phyloP scores from a whole-genome alignment of 2,113 vertebrate species.

The Phyllostomus discolor region DNA sequence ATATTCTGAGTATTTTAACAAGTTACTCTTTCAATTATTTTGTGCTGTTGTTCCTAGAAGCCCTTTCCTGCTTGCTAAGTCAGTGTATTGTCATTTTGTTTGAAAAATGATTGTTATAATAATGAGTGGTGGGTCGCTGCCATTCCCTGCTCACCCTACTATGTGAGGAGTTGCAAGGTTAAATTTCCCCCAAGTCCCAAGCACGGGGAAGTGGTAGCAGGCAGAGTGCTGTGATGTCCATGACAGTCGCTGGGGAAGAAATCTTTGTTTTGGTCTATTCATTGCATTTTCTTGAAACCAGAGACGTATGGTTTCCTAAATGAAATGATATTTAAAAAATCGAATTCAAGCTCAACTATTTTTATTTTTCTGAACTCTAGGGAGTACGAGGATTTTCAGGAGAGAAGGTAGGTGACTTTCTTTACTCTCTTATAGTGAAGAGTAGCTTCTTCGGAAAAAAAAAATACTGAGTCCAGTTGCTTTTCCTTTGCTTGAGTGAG shows the following conservation, averaged over 20 bases:
- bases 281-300: background rate
- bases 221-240: background rate
- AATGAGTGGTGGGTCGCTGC: background rate
- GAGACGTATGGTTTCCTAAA: background rate
- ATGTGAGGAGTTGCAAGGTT: background rate
- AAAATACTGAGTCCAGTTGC: background rate
- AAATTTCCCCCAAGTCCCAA: background rate
- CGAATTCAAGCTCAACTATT: background rate
- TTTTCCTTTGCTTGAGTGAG: background rate
- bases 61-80: background rate
- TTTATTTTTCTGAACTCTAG: slow-evolving; percentile 43
- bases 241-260: background rate
- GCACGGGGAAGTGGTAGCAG: background rate
- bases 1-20: background rate
- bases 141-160: background rate
- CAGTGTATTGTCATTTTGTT: background rate
- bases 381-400: slow-evolving; percentile 54
- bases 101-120: background rate
- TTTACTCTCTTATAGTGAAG: background rate
- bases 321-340: background rate
- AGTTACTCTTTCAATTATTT: background rate
- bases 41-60: background rate
- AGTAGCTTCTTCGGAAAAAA: background rate
- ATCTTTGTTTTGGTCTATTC: background rate
- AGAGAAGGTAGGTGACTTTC: slow-evolving; percentile 29